Percentiles rank a stretch among this genome's conserved stretches.
Evolutionary conservation across 2,113 vertebrate species (phyloP).

Genomic region (Setophaga coronata): DNA sequence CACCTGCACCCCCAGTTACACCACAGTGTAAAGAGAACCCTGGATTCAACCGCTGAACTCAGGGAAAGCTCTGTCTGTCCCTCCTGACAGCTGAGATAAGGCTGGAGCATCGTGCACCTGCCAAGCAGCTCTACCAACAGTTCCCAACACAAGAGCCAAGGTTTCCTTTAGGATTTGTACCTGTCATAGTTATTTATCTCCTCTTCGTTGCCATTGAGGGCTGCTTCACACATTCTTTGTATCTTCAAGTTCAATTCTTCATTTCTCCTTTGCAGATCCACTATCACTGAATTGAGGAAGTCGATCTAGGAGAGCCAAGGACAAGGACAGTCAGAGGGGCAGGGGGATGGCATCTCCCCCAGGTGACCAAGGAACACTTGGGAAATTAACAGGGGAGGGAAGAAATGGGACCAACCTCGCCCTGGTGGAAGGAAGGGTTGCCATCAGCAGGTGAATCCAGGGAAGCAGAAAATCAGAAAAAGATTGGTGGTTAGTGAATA

Average conservation of each 20-base stretch:
- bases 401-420: slow-evolving; percentile 89
- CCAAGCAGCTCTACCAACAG: background rate
- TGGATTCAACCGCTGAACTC: background rate
- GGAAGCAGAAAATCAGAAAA: slow-evolving; percentile 42
- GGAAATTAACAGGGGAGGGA: background rate
- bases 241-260: slow-evolving; percentile 88
- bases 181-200: slow-evolving; percentile 86
- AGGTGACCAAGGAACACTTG: background rate
- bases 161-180: slow-evolving; percentile 58
- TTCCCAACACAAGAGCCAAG: background rate
- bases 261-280: slow-evolving; percentile 92
- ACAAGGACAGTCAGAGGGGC: background rate
- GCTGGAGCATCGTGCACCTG: background rate
- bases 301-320: slow-evolving; percentile 79
- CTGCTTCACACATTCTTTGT: slow-evolving; percentile 90
- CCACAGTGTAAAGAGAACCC: background rate
- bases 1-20: background rate
- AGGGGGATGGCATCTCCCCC: background rate
- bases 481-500: background rate
- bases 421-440: slow-evolving; percentile 82
- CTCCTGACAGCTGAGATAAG: background rate
- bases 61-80: rapidly evolving
- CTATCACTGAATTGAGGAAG: slow-evolving; percentile 96
- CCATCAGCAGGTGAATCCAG: slow-evolving; percentile 77
- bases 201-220: slow-evolving; percentile 88